These are phyloP conservation scores for Ennomos quercinarius DNA, from an alignment of 2,888 invertebrate genomes.

Conservation along the genomic window DNA sequence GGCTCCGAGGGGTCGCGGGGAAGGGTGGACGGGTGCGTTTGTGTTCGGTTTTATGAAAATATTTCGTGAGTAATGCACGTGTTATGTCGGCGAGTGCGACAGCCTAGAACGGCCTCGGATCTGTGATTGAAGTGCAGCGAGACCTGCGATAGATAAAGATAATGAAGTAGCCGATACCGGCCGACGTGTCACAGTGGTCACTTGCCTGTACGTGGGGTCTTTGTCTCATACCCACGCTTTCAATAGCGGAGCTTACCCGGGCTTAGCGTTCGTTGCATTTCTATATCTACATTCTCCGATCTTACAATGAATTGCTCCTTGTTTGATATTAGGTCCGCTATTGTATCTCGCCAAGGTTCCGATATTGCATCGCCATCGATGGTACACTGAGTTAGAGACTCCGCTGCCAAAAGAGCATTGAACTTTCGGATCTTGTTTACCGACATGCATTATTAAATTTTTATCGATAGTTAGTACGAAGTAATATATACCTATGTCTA, in stretches of 20 bases:
- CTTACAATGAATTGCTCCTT: constrained; percentile 64
- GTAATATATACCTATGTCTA: too few species aligned
- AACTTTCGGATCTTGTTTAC: constrained; percentile 40
- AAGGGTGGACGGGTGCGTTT: constrained; percentile 74
- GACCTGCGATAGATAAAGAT: constrained; percentile 62
- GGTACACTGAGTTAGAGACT: constrained; percentile 40
- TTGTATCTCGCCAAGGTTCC: constrained; percentile 33
- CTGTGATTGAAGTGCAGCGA: constrained; percentile 76
- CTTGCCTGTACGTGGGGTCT: constrained; percentile 52
- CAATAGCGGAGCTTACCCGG: constrained; percentile 55
- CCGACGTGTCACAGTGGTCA: constrained; percentile 46
- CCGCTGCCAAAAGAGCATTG: constrained; percentile 23
- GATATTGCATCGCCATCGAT: constrained; percentile 50
- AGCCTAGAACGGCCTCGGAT: constrained; percentile 80
- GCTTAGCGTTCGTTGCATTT: constrained; percentile 60
- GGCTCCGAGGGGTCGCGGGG: constrained; percentile 62
- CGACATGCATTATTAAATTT: constrained; percentile 27
- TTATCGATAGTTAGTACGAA: too few species aligned
- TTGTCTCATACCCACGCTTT: constrained; percentile 64
- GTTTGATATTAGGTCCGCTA: constrained; percentile 51
- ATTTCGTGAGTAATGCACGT: constrained; percentile 86
- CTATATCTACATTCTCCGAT: constrained; percentile 66
- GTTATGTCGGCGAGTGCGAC: constrained; percentile 81
- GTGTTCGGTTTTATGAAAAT: constrained; percentile 84
- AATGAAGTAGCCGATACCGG: constrained; percentile 52